A percentile compares a stretch with the other conserved stretches of the same genome.
These are phyloP conservation scores for Biston betularia DNA, from an alignment of 2,888 invertebrate genomes.

Conservation along the genomic window DNA sequence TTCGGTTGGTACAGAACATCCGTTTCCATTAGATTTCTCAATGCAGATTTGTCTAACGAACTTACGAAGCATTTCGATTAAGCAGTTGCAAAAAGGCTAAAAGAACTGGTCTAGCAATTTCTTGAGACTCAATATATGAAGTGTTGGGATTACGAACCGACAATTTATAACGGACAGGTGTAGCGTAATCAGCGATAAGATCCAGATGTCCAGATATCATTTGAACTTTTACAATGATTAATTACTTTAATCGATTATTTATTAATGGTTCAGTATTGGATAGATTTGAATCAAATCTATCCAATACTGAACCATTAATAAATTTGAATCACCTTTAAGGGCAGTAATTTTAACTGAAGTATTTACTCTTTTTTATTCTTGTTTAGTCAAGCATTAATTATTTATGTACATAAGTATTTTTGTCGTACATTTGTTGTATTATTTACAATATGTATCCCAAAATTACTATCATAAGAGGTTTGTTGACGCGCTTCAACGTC, in stretches of 20 bases:
- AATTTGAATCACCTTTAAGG: no score
- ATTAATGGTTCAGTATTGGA: not conserved
- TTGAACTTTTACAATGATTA: not conserved
- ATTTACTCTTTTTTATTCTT: no score
- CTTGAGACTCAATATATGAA: not conserved
- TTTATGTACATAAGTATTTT: no score
- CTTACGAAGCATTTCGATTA: conserved; percentile 12
- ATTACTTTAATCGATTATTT: not conserved
- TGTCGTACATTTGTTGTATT: no score
- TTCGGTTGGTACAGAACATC: conserved; percentile 48
- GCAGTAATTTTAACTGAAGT: no score
- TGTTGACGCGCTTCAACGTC: no score
- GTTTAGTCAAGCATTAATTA: no score
- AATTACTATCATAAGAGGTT: no score
- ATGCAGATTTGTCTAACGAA: conserved; percentile 24
- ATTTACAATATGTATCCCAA: no score
- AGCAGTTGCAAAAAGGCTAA: not conserved
- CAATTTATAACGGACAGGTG: not conserved
- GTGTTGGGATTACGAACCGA: not conserved
- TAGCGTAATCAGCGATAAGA: not conserved
- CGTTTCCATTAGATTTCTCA: conserved; percentile 59
- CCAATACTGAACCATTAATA: no score
- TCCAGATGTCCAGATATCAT: not conserved
- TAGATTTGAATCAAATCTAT: no score
- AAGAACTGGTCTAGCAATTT: not conserved